phyloP scores from a whole-genome alignment of 2,888 invertebrate species.

The Laspeyria flexula region DNA sequence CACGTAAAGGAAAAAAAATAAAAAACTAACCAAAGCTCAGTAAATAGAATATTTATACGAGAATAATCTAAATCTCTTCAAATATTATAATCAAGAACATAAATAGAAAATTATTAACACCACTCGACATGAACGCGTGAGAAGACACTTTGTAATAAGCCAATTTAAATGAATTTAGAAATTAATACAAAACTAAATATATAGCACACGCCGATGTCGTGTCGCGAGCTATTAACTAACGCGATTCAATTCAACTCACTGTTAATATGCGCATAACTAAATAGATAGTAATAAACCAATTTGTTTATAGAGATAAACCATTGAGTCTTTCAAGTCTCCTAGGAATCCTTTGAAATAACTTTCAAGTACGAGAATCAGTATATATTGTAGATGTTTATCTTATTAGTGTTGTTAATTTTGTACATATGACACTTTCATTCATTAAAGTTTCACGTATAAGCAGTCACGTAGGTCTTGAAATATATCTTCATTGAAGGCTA shows the following conservation, averaged over 20 bases:
- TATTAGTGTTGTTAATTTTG: slow-evolving; percentile 2
- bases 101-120: slow-evolving; percentile 58
- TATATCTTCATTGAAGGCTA: neutral
- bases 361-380: slow-evolving; percentile 25
- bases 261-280: slow-evolving; percentile 69
- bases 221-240: slow-evolving; percentile 54
- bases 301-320: slow-evolving; percentile 60
- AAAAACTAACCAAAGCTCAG: slow-evolving; percentile 11
- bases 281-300: slow-evolving; percentile 59
- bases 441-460: neutral
- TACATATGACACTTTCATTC: neutral
- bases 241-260: slow-evolving; percentile 52
- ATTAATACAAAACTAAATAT: slow-evolving; percentile 49
- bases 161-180: slow-evolving; percentile 64
- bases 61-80: slow-evolving; percentile 22
- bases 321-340: slow-evolving; percentile 37
- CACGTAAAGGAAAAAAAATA: too few relatives aligned
- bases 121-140: slow-evolving; percentile 48
- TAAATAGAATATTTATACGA: slow-evolving; percentile 32
- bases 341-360: slow-evolving; percentile 31
- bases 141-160: slow-evolving; percentile 56
- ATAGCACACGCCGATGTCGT: slow-evolving; percentile 46
- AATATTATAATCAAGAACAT: slow-evolving; percentile 28
- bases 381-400: slow-evolving; percentile 16
- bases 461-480: neutral